Evolutionary conservation across 1,140 invertebrate species (phyloP), one percentile per base, ranked within the genome.

Genomic region (Diploscapter pachys): DNA sequence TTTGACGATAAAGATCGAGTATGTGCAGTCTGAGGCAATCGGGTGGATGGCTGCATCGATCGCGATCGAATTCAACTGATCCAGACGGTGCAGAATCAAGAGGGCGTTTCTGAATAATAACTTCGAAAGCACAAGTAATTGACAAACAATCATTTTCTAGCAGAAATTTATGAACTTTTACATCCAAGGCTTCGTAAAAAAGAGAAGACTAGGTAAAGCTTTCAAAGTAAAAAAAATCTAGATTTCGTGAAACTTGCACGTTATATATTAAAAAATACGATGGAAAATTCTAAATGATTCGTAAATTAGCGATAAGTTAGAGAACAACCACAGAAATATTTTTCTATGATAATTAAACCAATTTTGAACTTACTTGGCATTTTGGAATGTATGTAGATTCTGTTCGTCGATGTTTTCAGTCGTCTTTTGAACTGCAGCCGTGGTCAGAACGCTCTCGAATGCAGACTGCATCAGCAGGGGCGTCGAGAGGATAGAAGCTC

Each of bases 401-500:
- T 31, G 49, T 5, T 54, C 56, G 50, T 76, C 67, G 11, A 56
- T 55, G 61, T 68, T 67, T 54, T 54, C 62, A 50, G 56, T 59
- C 55, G 61, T 65, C 48, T 71, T 73, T 31, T 57, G 63, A 4
- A 65, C 70, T 13, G 73, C 69, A 2, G 66, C 69, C n/a, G 68
- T 59, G 13, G 55, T 71, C 13, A 57, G 69, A 48, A 71, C 13
- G 0, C 63, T 48, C 62, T 76, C 75, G 68, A 62, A 72, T 49
- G 70, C 69, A 3, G 75, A 76, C 51, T 76, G 75, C 4, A 76
- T 51, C 4, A 76, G 63, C 59, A 53, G 57, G 31, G 77, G 73
- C 75, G 77, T 63, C n/a, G 73, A 76, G 13, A 78, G 65, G 11
- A 77, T 71, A 5, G 52, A 63, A 49, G 75, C 66, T 3, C 74